A percentile compares a stretch with the other conserved stretches of the same genome.
Evolutionary conservation across 2,888 invertebrate species (phyloP).

Genomic region (Muscina levida): DNA sequence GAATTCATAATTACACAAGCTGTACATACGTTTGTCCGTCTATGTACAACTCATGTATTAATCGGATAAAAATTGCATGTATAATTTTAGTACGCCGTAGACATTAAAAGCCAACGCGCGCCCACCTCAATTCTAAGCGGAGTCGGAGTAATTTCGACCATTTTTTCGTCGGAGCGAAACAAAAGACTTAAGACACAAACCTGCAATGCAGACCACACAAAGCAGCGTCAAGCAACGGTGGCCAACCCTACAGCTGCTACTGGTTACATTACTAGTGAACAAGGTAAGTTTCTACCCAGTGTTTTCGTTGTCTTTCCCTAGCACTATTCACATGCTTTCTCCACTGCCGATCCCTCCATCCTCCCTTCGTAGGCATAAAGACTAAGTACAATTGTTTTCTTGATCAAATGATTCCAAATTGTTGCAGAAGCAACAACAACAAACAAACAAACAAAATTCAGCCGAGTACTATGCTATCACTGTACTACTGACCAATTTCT

Average conservation of each 20-base stretch:
- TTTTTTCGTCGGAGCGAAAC: conserved; percentile 36
- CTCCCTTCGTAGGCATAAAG: no score
- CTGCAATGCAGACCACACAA: conserved; percentile 52
- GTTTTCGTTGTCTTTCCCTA: conserved; percentile 34
- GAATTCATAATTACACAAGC: conserved; percentile 49
- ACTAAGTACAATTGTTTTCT: conserved; percentile 25
- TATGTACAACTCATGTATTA: conserved; percentile 4
- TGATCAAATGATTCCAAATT: conserved; percentile 18
- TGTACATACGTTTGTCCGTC: conserved; percentile 10
- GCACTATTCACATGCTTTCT: conserved; percentile 31
- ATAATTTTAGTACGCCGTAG: conserved; percentile 34
- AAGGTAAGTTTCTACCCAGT: conserved; percentile 71
- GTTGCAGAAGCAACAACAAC: not conserved
- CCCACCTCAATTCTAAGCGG: conserved; percentile 23
- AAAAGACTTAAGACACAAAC: conserved; percentile 64
- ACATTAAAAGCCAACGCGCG: conserved; percentile 46
- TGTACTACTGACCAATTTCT: conserved; percentile 56
- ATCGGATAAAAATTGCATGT: conserved; percentile 26
- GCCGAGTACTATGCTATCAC: no score
- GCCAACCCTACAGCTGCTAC: conserved; percentile 69
- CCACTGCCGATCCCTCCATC: conserved; percentile 21
- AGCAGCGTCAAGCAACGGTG: conserved; percentile 48
- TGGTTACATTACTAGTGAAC: conserved; percentile 70
- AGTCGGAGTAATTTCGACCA: no score
- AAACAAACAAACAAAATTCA: not conserved